These are phyloP conservation scores for Pimephales promelas DNA, from an alignment of 2,113 vertebrate genomes.

Conservation along the genomic window DNA sequence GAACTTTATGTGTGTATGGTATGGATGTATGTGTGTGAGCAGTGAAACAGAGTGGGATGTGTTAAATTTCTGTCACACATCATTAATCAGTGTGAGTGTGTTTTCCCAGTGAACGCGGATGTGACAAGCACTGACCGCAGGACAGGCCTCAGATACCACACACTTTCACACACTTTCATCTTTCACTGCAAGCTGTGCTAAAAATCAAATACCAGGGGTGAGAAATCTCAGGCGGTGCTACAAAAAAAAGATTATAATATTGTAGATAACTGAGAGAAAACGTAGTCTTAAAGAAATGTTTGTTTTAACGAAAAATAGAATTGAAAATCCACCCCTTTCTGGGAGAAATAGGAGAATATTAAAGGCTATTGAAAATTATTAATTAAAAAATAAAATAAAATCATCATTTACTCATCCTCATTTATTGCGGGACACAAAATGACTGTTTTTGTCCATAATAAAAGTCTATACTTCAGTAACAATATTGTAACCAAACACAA, in stretches of 20 bases:
- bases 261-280: not conserved
- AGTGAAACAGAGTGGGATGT: slow-evolving; percentile 35
- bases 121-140: slow-evolving; percentile 37
- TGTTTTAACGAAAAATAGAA: not conserved
- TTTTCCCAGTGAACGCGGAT: slow-evolving; percentile 33
- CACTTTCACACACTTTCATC: slow-evolving; percentile 26
- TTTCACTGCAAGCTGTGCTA: slow-evolving; percentile 2
- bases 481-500: not conserved
- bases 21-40: slow-evolving; percentile 1
- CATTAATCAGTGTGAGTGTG: slow-evolving; percentile 31
- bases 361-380: not conserved
- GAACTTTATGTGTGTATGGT: not conserved
- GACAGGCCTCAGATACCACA: slow-evolving; percentile 34
- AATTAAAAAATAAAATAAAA: too few species aligned
- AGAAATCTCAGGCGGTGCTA: not conserved
- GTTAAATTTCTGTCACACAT: slow-evolving; percentile 36
- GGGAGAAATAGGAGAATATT: not conserved
- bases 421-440: too few species aligned
- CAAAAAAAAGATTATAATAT: not conserved
- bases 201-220: not conserved
- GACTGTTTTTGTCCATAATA: too few species aligned
- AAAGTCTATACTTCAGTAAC: too few species aligned
- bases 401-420: too few species aligned
- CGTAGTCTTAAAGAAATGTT: not conserved
- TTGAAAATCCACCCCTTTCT: not conserved